These are phyloP conservation scores for Helicoverpa zea DNA, from an alignment of 1,140 invertebrate species.

Conservation along the genomic window DNA sequence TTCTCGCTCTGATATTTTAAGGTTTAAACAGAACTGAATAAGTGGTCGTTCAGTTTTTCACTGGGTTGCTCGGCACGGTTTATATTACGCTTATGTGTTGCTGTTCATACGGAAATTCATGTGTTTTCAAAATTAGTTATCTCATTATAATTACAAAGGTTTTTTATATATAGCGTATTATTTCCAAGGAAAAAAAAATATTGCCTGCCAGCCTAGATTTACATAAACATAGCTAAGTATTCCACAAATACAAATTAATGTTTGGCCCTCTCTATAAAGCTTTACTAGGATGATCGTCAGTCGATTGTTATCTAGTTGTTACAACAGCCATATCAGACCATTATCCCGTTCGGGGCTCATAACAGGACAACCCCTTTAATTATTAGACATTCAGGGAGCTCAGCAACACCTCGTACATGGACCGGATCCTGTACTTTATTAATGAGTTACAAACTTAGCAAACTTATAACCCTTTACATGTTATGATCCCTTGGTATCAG, in stretches of 20 bases:
- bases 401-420: conserved; percentile 3
- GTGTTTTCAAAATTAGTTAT: no score
- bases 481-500: neutral
- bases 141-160: no score
- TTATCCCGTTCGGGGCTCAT: conserved; percentile 37
- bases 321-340: conserved; percentile 11
- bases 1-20: conserved; percentile 14
- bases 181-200: neutral
- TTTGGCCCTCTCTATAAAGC: neutral
- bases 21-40: neutral
- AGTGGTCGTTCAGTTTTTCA: neutral
- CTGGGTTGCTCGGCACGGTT: no score
- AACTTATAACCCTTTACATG: neutral
- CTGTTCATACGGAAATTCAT: no score
- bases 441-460: conserved; percentile 29
- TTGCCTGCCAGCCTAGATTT: neutral
- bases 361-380: conserved; percentile 20
- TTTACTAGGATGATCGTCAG: conserved; percentile 19
- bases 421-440: conserved; percentile 16
- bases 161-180: no score
- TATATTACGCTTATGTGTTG: no score
- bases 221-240: neutral
- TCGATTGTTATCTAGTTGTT: conserved; percentile 31
- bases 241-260: neutral
- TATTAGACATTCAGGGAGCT: conserved; percentile 27